Percentiles rank a stretch among this genome's conserved stretches.
Evolutionary conservation across 2,113 vertebrate genomes (phyloP).

Genomic region (Xiphophorus couchianus): DNA sequence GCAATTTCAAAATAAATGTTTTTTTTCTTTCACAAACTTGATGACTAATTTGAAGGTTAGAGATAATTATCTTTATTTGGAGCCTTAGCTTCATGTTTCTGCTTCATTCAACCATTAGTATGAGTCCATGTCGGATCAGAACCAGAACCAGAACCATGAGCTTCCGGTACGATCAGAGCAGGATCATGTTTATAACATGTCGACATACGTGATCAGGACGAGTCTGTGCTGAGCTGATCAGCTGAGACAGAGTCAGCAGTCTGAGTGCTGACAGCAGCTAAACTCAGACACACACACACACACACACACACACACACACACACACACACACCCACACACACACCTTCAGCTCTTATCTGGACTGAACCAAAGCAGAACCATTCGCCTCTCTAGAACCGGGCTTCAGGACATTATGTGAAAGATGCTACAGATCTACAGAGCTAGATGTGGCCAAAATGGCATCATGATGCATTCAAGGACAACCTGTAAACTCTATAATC

Average conservation of each 20-base stretch:
- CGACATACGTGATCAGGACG: constrained; percentile 2
- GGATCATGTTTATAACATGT: not conserved
- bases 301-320: not conserved
- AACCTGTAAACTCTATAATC: too few species aligned
- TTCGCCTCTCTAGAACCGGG: not conserved
- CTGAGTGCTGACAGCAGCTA: constrained; percentile 34
- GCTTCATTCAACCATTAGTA: not conserved
- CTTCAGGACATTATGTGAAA: too few species aligned
- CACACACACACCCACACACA: not conserved
- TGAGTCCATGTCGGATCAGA: not conserved
- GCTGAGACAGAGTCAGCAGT: constrained; percentile 42
- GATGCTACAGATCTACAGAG: too few species aligned
- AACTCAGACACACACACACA: not conserved
- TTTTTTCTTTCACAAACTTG: too few species aligned
- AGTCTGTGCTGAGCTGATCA: constrained; percentile 28
- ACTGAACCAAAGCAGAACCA: not conserved
- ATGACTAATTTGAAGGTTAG: too few species aligned
- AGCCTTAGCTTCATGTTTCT: not conserved
- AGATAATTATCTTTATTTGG: too few species aligned
- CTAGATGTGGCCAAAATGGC: too few species aligned
- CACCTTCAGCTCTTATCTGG: not conserved
- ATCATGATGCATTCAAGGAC: too few species aligned
- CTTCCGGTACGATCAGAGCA: not conserved
- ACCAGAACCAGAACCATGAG: not conserved
- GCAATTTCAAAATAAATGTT: too few species aligned